Base-by-base conservation (phyloP, 2,888 invertebrate genomes). In the Lepidochrysops patricia region DNA sequence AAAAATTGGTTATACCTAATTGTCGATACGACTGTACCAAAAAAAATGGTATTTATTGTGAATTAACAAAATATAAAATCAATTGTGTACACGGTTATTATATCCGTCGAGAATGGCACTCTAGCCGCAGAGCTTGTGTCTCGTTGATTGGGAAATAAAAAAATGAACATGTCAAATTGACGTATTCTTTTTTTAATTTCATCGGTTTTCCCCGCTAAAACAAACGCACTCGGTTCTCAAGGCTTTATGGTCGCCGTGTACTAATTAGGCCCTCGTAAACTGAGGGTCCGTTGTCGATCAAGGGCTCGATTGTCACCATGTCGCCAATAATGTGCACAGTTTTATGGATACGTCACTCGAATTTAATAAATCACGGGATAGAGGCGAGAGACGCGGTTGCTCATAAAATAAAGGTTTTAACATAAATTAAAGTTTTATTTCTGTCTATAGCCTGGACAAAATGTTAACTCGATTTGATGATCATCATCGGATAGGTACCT, bases 221-320 rank as follows among this genome's bases (percentile, higher is more conserved):
- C 43, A 43, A 43, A 23, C 43, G 43, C 43, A 43, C 43, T 43
- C 50, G 58, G 61, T 61, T 62, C 62, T 64, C 64, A 65, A 62
- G 65, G 64, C 66, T 66, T 66, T 66, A 64, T 65, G 61, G 71
- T 70, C 57, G 25, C 50, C 57, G 72, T 79, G 77, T 72, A 68
- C 79, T 86, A 86, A 87, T 86, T 86, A 87, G 79, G 73, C 72
- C 70, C 80, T 84, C 84, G 77, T 86, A 82, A 84, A 82, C 65
- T 63, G 73, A 77, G 77, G 78, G 77, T 72, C 74, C 68, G 71
- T 75, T 82, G 82, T 85, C 86, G 84, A 87, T 85, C 84, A 83
- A 77, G 72, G 71, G 79, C 80, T 73, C 80, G 79, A 84, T 80
- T 72, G 77, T 68, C 15, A 43, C 43, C 43, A 52, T n/a, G 32